Base-by-base conservation (phyloP, 35 echinoderm and acorn worm species). In the Ophiothrix spiculata region DNA sequence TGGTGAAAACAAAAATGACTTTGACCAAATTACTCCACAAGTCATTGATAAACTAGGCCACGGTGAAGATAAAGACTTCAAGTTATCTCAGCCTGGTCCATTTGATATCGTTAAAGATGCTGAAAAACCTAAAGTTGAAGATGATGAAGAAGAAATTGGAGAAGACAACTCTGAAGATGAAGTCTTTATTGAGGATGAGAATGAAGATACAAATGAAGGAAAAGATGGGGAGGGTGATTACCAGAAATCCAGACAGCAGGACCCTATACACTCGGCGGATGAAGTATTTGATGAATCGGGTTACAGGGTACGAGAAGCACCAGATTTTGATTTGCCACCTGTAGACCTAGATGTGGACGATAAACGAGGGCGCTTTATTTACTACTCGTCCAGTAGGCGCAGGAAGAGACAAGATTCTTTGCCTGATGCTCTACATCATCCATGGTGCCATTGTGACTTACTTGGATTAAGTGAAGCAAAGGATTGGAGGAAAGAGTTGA, bases 361-460 rank as follows among this genome's bases (percentile, higher is more conserved):
- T 21, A 32, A 77, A 49, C 17, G 84, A 1, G 84, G 84, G 23
- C 64, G 74, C 78, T 93, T 89, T 80, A 56, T 74, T 37, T 89
- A 92, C 34, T 85, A 79, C 77, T 74, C 64, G 39, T 97, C 91
- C 42, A 97, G 82, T 46, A 81, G 87, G 28, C 77, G 63, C 39
- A 82, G 79, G 33, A 87, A 87, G 74, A 81, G 84, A 40, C 94
- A 88, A 56, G 87, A 93, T 0, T 83, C 86, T 4, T 93, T 84
- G 38, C 80, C 90, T 23, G 92, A 94, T 36, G 64, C 95, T 13
- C 60, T 98, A 40, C 88, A 85, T 39, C 82, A 89, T 38, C 95
- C 95, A 12, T 98, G 83, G 56, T 98, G 95, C 79, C 78, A 94
- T 36, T 89, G 94, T 88, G 95, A 98, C 40, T 79, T 98, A 25